phyloP scores from a whole-genome alignment of 2,888 invertebrate species.

The Meghimatium bilineatum region DNA sequence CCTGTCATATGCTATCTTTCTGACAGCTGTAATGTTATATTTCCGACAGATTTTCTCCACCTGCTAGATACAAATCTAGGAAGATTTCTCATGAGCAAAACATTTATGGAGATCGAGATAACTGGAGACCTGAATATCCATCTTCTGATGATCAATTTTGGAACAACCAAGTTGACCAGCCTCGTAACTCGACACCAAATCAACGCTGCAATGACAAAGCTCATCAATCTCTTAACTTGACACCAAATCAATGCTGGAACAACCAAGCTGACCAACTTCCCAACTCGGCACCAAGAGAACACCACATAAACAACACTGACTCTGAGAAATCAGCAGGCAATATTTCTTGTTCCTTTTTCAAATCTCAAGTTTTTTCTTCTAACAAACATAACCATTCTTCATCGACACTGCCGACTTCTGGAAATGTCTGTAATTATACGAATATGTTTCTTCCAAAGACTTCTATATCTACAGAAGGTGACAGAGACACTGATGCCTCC shows the following conservation, averaged over 20 bases:
- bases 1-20: no score
- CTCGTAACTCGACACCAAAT: background rate
- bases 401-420: background rate
- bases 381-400: background rate
- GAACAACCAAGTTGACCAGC: background rate
- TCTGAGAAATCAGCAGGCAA: background rate
- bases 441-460: background rate
- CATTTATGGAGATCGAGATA: background rate
- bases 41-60: background rate
- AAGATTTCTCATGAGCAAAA: background rate
- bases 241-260: background rate
- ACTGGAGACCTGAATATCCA: background rate
- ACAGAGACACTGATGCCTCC: background rate
- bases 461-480: background rate
- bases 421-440: background rate
- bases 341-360: background rate
- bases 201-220: background rate
- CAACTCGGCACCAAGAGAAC: no score
- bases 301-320: no score
- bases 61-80: background rate
- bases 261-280: background rate
- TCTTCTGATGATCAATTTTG: background rate
- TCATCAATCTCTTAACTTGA: no score
- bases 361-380: background rate
- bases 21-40: no score